These are phyloP conservation scores for Agrochola lychnidis DNA, from an alignment of 2,888 invertebrate species.

Conservation along the genomic window DNA sequence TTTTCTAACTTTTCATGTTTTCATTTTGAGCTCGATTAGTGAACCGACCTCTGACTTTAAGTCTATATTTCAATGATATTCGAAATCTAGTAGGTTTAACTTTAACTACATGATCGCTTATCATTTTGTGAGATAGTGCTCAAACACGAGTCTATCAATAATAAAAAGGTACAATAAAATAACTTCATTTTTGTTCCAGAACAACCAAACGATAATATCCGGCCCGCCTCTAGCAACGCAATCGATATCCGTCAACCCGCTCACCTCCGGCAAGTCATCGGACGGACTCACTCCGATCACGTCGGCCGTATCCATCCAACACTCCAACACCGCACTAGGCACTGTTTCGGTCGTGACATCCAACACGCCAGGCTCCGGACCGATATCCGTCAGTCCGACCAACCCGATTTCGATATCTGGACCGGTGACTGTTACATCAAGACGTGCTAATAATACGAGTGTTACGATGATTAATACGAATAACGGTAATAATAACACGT, in stretches of 20 bases:
- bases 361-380: constrained; percentile 62
- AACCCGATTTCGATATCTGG: constrained; percentile 87
- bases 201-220: constrained; percentile 78
- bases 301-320: constrained; percentile 83
- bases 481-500: constrained; percentile 66
- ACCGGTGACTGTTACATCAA: constrained; percentile 89
- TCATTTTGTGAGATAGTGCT: neutral
- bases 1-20: neutral
- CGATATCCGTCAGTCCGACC: constrained; percentile 61
- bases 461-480: constrained; percentile 92
- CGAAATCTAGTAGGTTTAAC: neutral
- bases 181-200: constrained; percentile 69
- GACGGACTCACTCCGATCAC: constrained; percentile 80
- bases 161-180: neutral
- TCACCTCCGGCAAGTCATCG: constrained; percentile 82
- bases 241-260: constrained; percentile 85
- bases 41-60: neutral
- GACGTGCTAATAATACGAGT: constrained; percentile 93
- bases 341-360: constrained; percentile 78
- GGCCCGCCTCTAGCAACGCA: constrained; percentile 78
- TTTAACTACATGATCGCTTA: neutral
- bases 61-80: neutral
- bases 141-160: neutral
- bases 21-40: no score
- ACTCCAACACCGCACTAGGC: constrained; percentile 83